A percentile compares a stretch with the other conserved stretches of the same genome.
These are phyloP conservation scores for Dicyrtomina minuta DNA, from an alignment of 2,888 invertebrate species.

Conservation along the genomic window DNA sequence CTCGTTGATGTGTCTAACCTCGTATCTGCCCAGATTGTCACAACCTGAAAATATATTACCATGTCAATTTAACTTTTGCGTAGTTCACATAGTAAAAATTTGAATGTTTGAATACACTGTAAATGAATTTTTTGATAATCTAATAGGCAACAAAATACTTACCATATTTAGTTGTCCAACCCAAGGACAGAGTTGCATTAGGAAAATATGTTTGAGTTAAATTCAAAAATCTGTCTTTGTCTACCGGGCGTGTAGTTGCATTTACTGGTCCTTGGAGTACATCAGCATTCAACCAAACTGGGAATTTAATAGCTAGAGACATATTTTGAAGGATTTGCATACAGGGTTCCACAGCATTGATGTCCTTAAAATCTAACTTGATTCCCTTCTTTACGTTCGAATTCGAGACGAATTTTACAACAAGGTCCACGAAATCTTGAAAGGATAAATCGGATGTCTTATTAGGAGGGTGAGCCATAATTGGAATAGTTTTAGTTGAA, in stretches of 20 bases:
- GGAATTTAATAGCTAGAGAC: conserved; percentile 59
- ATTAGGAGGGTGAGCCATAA: conserved; percentile 85
- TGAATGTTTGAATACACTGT: no score
- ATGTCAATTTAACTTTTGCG: no score
- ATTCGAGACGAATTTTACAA: conserved; percentile 55
- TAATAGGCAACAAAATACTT: no score
- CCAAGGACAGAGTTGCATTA: conserved; percentile 72
- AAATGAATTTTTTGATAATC: no score
- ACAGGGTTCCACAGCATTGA: conserved; percentile 65
- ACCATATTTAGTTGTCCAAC: conserved; percentile 75
- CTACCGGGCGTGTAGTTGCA: conserved; percentile 64
- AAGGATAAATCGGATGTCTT: conserved; percentile 73
- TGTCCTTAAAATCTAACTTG: conserved; percentile 84
- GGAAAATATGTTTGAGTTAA: conserved; percentile 63
- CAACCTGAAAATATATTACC: no score
- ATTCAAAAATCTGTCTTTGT: conserved; percentile 69
- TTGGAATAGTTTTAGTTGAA: conserved; percentile 62
- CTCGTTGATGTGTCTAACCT: conserved; percentile 62
- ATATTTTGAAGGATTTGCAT: conserved; percentile 53
- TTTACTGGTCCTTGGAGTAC: conserved; percentile 75
- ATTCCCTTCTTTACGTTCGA: conserved; percentile 67
- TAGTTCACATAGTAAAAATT: no score
- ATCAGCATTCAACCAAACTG: conserved; percentile 86
- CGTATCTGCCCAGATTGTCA: conserved; percentile 53
- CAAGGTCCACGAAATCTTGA: conserved; percentile 67